These are phyloP conservation scores for Lithodes maja DNA, from an alignment of 2,888 invertebrate species.

Conservation along the genomic window DNA sequence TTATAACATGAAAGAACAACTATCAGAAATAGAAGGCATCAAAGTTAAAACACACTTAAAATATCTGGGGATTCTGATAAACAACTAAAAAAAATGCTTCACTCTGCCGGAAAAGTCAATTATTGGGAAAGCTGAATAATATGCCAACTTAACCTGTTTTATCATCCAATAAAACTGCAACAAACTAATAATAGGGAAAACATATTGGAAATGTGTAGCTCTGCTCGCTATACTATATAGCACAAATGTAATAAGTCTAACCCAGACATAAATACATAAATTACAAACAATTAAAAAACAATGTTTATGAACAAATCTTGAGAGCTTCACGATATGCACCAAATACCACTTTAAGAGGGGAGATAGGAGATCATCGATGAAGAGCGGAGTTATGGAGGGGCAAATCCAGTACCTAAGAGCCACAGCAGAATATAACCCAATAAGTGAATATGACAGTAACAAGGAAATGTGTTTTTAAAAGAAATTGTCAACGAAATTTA, in stretches of 20 bases:
- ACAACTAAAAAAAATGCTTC: not conserved
- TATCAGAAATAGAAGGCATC: not conserved
- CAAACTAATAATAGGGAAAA: slow-evolving; percentile 1
- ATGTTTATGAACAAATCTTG: slow-evolving; percentile 3
- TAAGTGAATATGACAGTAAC: too few species aligned
- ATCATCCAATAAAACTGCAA: not conserved
- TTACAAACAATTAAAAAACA: not conserved
- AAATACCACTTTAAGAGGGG: not conserved
- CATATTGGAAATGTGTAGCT: not conserved
- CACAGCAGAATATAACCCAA: too few species aligned
- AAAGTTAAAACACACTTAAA: not conserved
- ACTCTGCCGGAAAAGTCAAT: not conserved
- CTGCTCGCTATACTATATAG: not conserved
- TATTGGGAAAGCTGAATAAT: not conserved
- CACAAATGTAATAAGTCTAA: not conserved
- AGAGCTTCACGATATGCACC: not conserved
- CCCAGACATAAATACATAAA: not conserved
- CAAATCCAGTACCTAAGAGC: too few species aligned
- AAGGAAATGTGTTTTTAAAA: too few species aligned
- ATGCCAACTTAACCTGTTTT: not conserved
- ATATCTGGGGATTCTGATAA: not conserved
- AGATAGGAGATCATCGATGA: not conserved
- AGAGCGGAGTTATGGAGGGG: too few species aligned
- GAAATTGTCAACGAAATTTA: too few species aligned
- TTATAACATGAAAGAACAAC: not conserved